Conservation (phyloP, 2,113 vertebrate species). For the Corythoichthys haematopterus region DNA sequence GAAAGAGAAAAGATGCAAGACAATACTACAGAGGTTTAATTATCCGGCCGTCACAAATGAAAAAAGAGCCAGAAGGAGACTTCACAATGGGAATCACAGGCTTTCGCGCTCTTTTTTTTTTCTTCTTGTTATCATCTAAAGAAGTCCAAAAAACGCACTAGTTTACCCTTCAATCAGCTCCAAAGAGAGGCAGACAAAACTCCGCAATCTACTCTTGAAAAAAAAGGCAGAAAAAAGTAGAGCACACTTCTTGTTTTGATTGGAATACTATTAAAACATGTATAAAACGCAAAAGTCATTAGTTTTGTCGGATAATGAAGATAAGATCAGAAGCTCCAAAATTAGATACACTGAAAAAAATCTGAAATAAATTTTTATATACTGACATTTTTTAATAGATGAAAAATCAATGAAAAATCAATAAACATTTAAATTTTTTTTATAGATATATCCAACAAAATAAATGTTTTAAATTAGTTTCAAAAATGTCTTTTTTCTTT, state of each 20-base stretch:
- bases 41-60: slow-evolving; percentile 75
- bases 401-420: too few relatives aligned
- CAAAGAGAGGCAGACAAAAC: slow-evolving; percentile 61
- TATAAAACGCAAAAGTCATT: not conserved
- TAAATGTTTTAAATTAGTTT: too few relatives aligned
- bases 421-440: too few relatives aligned
- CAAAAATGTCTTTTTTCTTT: too few relatives aligned
- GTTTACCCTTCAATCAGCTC: slow-evolving; percentile 73
- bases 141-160: slow-evolving; percentile 68
- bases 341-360: too few relatives aligned
- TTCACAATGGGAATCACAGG: slow-evolving; percentile 66
- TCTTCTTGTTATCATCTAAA: slow-evolving; percentile 60
- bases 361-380: too few relatives aligned
- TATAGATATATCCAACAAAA: too few relatives aligned
- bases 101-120: slow-evolving; percentile 48
- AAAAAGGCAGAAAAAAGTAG: slow-evolving; percentile 50
- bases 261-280: not conserved
- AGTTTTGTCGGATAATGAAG: too few relatives aligned
- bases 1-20: slow-evolving; percentile 61
- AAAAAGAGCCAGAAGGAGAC: slow-evolving; percentile 56
- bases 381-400: too few relatives aligned
- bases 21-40: slow-evolving; percentile 79
- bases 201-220: slow-evolving; percentile 55
- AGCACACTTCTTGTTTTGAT: not conserved
- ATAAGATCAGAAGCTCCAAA: too few relatives aligned